These are phyloP conservation scores for Ictidomys tridecemlineatus DNA, from an alignment of 2,113 vertebrate genomes.

Conservation along the genomic window DNA sequence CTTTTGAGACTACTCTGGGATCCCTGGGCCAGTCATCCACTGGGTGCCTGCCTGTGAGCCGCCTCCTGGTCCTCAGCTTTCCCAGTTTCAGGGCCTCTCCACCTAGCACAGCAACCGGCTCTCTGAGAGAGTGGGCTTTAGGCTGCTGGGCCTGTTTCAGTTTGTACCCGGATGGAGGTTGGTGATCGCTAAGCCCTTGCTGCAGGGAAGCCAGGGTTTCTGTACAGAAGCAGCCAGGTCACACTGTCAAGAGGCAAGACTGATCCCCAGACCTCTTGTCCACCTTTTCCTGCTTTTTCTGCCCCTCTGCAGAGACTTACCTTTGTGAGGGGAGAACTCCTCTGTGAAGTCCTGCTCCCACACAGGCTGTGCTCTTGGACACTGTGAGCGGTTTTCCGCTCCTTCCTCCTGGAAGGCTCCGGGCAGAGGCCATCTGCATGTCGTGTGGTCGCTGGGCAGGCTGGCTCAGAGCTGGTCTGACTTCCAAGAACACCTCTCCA, in stretches of 20 bases:
- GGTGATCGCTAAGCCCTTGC: not conserved
- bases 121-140: not conserved
- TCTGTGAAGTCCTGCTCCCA: not conserved
- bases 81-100: not conserved
- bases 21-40: not conserved
- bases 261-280: not conserved
- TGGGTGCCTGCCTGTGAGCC: rapidly evolving
- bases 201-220: not conserved
- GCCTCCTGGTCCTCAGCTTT: not conserved
- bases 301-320: not conserved
- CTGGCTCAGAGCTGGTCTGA: constrained; percentile 28
- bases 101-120: not conserved
- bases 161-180: not conserved
- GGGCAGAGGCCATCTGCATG: not conserved
- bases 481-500: constrained; percentile 58
- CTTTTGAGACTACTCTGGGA: rapidly evolving
- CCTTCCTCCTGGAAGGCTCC: not conserved
- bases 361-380: not conserved
- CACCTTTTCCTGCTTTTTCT: not conserved
- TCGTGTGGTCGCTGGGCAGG: not conserved
- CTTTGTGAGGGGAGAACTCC: not conserved
- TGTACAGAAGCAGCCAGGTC: not conserved
- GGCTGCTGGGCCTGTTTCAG: not conserved
- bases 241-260: not conserved
- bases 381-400: not conserved